Evolutionary conservation across 2,888 invertebrate genomes (phyloP).

Genomic region (Camponotus fellah): DNA sequence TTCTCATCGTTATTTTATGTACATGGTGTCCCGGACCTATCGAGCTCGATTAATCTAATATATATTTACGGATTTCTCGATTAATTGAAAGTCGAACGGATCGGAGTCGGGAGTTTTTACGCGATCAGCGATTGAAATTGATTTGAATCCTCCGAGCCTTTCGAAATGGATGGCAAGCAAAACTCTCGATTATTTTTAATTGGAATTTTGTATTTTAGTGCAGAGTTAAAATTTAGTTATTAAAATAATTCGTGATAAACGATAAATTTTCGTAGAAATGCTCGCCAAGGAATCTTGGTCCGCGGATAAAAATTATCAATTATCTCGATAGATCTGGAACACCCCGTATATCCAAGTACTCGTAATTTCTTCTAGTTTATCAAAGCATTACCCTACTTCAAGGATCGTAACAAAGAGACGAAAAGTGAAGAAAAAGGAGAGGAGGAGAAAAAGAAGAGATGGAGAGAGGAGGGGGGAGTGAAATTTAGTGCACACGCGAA

Average conservation of each 20-base stretch:
- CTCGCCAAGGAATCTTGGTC: not conserved
- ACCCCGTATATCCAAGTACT: not conserved
- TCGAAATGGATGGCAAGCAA: not conserved
- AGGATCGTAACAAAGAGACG: not conserved
- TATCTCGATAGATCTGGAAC: not conserved
- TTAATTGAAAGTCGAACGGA: not conserved
- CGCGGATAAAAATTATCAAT: not conserved
- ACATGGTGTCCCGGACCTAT: conserved; percentile 23
- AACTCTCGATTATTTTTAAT: not conserved
- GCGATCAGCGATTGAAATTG: not conserved
- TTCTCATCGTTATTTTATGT: conserved; percentile 43
- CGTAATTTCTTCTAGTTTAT: conserved; percentile 26
- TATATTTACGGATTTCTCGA: not conserved
- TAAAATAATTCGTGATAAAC: not conserved
- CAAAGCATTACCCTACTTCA: conserved; percentile 50
- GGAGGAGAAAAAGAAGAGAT: not conserved
- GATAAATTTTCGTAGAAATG: not conserved
- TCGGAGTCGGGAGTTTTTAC: not conserved
- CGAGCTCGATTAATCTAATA: not conserved
- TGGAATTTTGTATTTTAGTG: not conserved
- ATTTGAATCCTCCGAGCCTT: not conserved
- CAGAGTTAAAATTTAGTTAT: not conserved
- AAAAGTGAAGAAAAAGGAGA: conserved; percentile 11
- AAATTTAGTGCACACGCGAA: conserved; percentile 43
- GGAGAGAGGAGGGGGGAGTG: not conserved